phyloP scores from a whole-genome alignment of 2,113 vertebrate species.

The Haemorhous mexicanus region DNA sequence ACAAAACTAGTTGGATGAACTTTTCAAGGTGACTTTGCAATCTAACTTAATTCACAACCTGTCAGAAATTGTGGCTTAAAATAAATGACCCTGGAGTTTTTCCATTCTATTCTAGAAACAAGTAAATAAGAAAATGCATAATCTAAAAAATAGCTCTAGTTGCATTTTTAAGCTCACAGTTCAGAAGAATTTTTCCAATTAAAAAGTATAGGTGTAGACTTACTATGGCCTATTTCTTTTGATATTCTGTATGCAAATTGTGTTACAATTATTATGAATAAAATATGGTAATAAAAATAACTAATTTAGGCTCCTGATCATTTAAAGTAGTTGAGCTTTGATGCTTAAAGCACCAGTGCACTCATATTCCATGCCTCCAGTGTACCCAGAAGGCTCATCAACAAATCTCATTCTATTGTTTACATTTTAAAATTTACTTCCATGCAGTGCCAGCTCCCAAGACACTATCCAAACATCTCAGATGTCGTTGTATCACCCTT shows the following conservation, averaged over 20 bases:
- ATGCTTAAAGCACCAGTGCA: background rate
- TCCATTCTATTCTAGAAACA: conserved; percentile 8
- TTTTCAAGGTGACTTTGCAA: conserved; percentile 45
- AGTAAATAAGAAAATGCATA: conserved; percentile 22
- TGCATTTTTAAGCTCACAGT: conserved; percentile 22
- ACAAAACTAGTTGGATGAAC: conserved; percentile 2
- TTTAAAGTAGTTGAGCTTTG: conserved; percentile 44
- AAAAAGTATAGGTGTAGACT: conserved; percentile 1
- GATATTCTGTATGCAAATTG: conserved; percentile 28
- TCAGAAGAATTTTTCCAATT: conserved; percentile 36
- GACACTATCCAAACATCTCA: background rate
- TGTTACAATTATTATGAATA: background rate
- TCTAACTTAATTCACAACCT: conserved; percentile 45
- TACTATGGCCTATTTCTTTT: conserved; percentile 49
- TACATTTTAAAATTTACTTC: background rate
- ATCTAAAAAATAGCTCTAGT: conserved; percentile 1
- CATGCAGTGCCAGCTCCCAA: background rate
- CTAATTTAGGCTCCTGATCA: background rate
- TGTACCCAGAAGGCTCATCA: conserved; percentile 2
- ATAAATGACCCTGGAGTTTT: conserved; percentile 27
- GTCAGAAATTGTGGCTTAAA: conserved; percentile 40
- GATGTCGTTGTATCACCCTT: background rate
- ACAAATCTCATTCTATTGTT: background rate
- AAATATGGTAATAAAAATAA: conserved; percentile 31
- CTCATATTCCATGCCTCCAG: background rate